These are phyloP conservation scores for Limanda limanda DNA, from an alignment of 2,113 vertebrate species.

Conservation along the genomic window DNA sequence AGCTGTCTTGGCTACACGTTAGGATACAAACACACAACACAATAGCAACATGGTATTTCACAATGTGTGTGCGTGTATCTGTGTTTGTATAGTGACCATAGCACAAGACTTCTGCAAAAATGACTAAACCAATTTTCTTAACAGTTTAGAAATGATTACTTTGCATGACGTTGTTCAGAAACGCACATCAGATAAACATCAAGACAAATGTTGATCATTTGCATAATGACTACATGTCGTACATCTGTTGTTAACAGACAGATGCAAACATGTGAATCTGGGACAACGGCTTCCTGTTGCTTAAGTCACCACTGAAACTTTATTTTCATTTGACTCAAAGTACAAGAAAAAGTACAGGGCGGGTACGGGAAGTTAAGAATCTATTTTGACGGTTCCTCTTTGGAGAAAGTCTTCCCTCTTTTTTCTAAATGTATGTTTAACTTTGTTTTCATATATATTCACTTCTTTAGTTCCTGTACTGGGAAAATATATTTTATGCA, in stretches of 20 bases:
- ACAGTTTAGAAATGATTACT: background rate
- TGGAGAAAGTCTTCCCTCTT: constrained; percentile 50
- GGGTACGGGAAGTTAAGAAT: constrained; percentile 58
- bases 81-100: constrained; percentile 8
- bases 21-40: constrained; percentile 15
- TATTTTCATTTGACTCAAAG: constrained; percentile 46
- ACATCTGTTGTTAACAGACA: background rate
- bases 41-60: constrained; percentile 5
- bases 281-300: constrained; percentile 29
- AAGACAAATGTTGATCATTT: background rate
- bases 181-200: background rate
- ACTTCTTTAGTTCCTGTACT: background rate
- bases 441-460: constrained; percentile 20
- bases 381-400: constrained; percentile 68
- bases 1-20: constrained; percentile 51
- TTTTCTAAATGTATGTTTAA: constrained; percentile 22
- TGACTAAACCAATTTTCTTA: background rate
- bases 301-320: constrained; percentile 10
- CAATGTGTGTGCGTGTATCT: constrained; percentile 17
- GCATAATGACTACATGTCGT: no score
- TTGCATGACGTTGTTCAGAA: background rate
- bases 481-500: background rate
- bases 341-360: constrained; percentile 29
- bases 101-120: background rate
- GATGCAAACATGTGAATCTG: constrained; percentile 23